A percentile compares a stretch with the other conserved stretches of the same genome.
Conservation (phyloP, 2,113 vertebrate genomes). For the Sarotherodon lohbergeri region DNA sequence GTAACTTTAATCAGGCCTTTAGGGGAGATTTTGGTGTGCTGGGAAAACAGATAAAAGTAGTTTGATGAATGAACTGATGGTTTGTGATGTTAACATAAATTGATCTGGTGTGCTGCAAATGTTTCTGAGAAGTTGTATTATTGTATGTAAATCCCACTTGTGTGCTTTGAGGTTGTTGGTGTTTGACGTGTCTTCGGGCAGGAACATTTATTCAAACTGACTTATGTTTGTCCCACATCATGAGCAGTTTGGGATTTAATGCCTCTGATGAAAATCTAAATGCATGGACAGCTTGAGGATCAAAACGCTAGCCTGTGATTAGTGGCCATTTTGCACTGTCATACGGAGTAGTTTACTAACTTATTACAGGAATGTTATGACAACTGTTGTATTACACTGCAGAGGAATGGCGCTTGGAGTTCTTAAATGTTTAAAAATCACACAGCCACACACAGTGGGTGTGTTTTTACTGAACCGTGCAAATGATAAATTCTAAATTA, state of each 20-base stretch:
- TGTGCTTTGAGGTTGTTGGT: not conserved
- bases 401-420: not conserved
- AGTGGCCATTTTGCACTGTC: not conserved
- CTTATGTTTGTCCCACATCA: not conserved
- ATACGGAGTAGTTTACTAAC: not conserved
- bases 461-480: not conserved
- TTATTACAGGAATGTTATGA: not conserved
- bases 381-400: not conserved
- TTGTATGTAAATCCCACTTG: not conserved
- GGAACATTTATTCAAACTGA: not conserved
- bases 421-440: not conserved
- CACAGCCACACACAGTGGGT: not conserved
- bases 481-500: not conserved
- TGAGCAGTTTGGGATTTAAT: not conserved
- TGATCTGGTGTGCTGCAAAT: not conserved
- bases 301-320: not conserved
- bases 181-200: not conserved
- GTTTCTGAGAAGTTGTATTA: not conserved
- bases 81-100: not conserved
- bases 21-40: not conserved
- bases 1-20: not conserved
- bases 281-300: not conserved
- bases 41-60: not conserved
- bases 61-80: not conserved
- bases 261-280: fast-evolving